Conservation (phyloP, 1,140 invertebrate species). For the Palaemon carinicauda region DNA sequence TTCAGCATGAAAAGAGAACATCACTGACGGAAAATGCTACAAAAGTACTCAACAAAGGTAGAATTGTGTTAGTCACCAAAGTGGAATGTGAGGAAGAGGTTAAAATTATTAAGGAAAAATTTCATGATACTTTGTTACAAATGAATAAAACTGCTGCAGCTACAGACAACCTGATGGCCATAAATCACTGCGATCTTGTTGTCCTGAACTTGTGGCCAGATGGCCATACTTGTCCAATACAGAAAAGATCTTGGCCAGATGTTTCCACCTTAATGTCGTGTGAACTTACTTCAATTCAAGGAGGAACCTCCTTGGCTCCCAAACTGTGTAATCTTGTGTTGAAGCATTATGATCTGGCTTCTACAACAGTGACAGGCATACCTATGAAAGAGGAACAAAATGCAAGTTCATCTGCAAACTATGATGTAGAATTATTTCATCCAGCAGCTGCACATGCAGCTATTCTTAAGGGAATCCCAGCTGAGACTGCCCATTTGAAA, state of each 20-base stretch:
- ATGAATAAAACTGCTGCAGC: constrained; percentile 79
- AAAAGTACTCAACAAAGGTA: constrained; percentile 74
- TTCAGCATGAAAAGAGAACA: constrained; percentile 72
- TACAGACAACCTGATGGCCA: constrained; percentile 65
- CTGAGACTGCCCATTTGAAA: constrained; percentile 65
- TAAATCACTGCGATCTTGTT: constrained; percentile 57
- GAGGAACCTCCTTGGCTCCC: constrained; percentile 69
- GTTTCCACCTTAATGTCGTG: constrained; percentile 61
- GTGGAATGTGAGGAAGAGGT: constrained; percentile 84
- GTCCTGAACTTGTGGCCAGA: constrained; percentile 60
- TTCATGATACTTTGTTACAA: constrained; percentile 77
- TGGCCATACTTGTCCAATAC: constrained; percentile 51
- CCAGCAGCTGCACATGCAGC: constrained; percentile 82
- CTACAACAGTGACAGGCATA: constrained; percentile 96
- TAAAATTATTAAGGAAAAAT: constrained; percentile 84
- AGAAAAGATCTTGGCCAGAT: constrained; percentile 60
- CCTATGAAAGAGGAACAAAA: constrained; percentile 99
- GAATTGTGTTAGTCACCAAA: constrained; percentile 89
- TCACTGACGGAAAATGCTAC: constrained; percentile 70
- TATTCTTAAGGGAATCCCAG: constrained; percentile 69
- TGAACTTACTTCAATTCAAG: constrained; percentile 67
- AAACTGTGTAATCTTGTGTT: constrained; percentile 74
- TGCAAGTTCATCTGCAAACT: constrained; percentile 95
- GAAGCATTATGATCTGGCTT: constrained; percentile 88
- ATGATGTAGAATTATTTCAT: constrained; percentile 96